Evolutionary conservation across 2,113 vertebrate species (phyloP).

Genomic region (Austrofundulus limnaeus): DNA sequence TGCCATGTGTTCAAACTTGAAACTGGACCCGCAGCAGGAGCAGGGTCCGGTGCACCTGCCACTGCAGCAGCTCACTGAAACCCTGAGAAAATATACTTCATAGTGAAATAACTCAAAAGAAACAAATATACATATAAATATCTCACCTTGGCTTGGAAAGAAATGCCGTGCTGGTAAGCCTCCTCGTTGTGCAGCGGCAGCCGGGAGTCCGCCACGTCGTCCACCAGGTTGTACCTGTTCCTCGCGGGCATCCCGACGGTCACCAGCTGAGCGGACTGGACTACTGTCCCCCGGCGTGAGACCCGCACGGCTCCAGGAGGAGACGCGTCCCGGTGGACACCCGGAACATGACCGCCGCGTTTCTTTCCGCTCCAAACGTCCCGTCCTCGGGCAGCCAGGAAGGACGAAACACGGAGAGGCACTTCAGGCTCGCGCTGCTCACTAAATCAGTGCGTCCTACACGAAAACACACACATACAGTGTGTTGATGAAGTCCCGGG

Average conservation of each 20-base stretch:
- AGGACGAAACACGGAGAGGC: conserved; percentile 38
- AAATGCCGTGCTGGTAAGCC: conserved; percentile 89
- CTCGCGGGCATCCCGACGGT: conserved; percentile 79
- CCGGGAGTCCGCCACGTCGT: conserved; percentile 87
- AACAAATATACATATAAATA: no score
- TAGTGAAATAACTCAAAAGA: no score
- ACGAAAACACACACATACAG: background rate
- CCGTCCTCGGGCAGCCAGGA: conserved; percentile 37
- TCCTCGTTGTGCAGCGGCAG: conserved; percentile 90
- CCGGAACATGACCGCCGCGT: conserved; percentile 56
- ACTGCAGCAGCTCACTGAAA: background rate
- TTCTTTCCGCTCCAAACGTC: conserved; percentile 34
- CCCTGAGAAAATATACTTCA: no score
- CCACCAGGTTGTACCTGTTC: conserved; percentile 94
- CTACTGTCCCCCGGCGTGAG: conserved; percentile 26
- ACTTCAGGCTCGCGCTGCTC: conserved; percentile 2
- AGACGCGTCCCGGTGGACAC: conserved; percentile 18
- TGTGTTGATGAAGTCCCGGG: background rate
- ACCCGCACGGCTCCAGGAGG: conserved; percentile 8
- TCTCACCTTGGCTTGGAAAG: conserved; percentile 91
- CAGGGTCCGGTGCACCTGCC: background rate
- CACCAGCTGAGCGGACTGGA: no score
- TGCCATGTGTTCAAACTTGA: conserved; percentile 54
- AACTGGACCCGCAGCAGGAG: background rate
- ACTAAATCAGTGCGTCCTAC: background rate